Base-by-base conservation (phyloP, 2,113 vertebrate genomes). In the Poicephalus gulielmi region DNA sequence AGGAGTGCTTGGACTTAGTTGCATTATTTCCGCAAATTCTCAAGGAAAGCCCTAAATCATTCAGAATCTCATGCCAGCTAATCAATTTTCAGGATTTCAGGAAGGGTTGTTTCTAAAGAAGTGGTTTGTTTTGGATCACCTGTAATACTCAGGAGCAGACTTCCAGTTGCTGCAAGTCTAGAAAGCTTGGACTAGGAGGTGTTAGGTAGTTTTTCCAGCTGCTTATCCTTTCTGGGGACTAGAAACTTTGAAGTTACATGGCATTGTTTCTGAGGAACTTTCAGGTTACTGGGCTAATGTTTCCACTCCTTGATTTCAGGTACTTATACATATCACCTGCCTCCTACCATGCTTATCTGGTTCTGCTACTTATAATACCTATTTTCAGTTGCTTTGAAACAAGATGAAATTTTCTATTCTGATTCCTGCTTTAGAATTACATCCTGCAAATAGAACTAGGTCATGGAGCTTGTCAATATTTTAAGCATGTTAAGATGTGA, bases 401-500 rank as follows among this genome's bases (percentile, higher is more conserved):
- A 78, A 90, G 73, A 64, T 33, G 11, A 70, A 81, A 67, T 39
- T 50, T 92, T 83, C 17, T 66, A 11, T 94, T 49, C 60, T n/a
- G 39, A 86, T 88, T 83, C 14, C 46, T 90, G 15, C 49, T 81
- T 90, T 63, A 88, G 75, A 92, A 77, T 68, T 67, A 67, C 46
- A 88, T 81, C 73, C 46, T 86, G 60, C 83, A 92, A 92, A 80
- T 81, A 68, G 41, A 96, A 94, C 71, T 88, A 86, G 91, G 94
- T 86, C 76, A 88, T 1, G 39, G 68, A 95, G 37, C 64, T 92
- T 94, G 83, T 63, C 76, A 83, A 83, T 92, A 81, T 90, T 93
- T 95, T 90, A 96, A 96, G 91, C 79, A 35, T 81, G 77, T 96
- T 94, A 91, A 86, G 33, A 88, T 41, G 86, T 7, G 7, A 59